phyloP scores from a whole-genome alignment of 2,797 vertebrate genomes.

The Cuculus canorus region DNA sequence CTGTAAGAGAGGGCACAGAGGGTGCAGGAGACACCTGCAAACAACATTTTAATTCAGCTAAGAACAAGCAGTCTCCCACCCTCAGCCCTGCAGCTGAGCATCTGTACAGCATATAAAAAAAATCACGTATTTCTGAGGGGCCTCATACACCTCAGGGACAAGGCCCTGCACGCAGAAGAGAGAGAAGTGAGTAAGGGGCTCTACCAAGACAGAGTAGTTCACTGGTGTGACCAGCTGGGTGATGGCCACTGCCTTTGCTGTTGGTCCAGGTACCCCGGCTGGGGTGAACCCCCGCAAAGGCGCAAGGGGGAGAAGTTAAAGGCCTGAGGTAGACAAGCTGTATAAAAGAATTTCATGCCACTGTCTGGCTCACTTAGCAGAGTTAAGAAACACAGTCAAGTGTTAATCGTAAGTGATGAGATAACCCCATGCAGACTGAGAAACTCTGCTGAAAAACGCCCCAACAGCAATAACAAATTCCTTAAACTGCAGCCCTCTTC shows the following conservation, averaged over 20 bases:
- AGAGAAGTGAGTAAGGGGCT: not conserved
- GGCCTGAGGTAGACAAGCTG: not conserved
- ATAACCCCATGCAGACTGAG: slow-evolving; percentile 48
- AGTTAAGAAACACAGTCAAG: slow-evolving; percentile 27
- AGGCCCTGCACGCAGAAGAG: not conserved
- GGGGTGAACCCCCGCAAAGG: not conserved
- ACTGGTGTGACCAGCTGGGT: not conserved
- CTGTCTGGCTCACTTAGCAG: slow-evolving; percentile 36
- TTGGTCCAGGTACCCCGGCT: not conserved
- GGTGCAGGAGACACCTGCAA: not conserved
- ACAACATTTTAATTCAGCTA: not conserved
- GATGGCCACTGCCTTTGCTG: not conserved
- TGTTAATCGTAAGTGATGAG: slow-evolving; percentile 58
- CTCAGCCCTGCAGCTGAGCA: not conserved
- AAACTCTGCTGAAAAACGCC: slow-evolving; percentile 58
- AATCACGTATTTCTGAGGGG: not conserved
- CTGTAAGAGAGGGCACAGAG: not conserved
- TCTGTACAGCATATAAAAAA: not conserved
- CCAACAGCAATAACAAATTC: slow-evolving; percentile 64
- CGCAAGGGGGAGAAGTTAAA: not conserved
- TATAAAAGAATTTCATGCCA: not conserved
- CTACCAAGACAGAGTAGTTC: not conserved
- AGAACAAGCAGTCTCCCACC: not conserved
- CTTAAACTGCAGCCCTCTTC: slow-evolving; percentile 59
- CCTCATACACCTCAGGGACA: not conserved